Evolutionary conservation across 2,113 vertebrate genomes (phyloP), one percentile per base, ranked within the genome.

Genomic region (Sylvilagus bachmani): DNA sequence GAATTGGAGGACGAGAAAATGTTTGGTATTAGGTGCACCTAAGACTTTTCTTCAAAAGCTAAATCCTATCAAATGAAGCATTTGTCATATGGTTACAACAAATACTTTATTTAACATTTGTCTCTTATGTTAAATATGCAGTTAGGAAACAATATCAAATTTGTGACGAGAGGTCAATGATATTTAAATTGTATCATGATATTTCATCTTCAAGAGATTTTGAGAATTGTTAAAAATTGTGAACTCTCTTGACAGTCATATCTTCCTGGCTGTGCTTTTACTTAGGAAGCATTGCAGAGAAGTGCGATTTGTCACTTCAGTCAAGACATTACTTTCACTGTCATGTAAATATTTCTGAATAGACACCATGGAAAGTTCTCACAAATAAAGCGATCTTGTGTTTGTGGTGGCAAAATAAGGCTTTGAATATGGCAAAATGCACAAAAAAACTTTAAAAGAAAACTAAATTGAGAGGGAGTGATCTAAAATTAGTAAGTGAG

Each of bases 401-500:
- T 92, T 95, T 95, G 53, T 31, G 89, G 58, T 93, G 82, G 93
- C 81, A 96, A 96, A 95, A 91, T 92, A 44, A 97, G 97, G 49
- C 64, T 80, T 96, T 97, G 89, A 94, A 89, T 88, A 94, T 53
- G 77, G 96, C 96, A 61, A 96, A 97, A 19, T 58, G 62, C 91
- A 96, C 75, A 96, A 97, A 49, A 58, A 94, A 89, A 86, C 6
- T 95, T 86, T 22, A 66, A 97, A 95, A 93, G 92, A 97, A 91
- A 79, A 53, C 21, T 92, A 94, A 97, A 97, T 91, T 89, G 70
- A 92, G 95, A 74, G 49, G 24, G 44, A 81, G 44, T 44, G 44
- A 92, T 88, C 73, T 97, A 93, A 98, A 96, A 96, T 96, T 97
- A 97, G 64, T 86, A 94, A 95, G 94, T 24, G 31, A 14, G 58